A percentile compares a stretch with the other conserved stretches of the same genome.
Conservation (phyloP, 2,888 invertebrate species). For the Ditylenchus weischeri region DNA sequence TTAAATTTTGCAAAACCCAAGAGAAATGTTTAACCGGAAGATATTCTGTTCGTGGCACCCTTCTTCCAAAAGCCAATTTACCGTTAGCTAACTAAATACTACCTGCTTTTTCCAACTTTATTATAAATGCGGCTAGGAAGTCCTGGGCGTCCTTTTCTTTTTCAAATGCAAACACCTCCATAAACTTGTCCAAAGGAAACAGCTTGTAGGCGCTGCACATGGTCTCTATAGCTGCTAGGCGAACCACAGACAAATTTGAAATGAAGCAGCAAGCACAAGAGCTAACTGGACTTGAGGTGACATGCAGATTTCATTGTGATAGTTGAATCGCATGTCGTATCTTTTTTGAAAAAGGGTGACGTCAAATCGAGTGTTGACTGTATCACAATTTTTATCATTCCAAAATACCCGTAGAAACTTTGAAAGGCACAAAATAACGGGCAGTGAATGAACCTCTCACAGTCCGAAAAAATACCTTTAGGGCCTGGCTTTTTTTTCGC, state of each 20-base stretch:
- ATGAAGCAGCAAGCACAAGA: conserved; percentile 75
- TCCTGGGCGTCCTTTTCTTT: conserved; percentile 30
- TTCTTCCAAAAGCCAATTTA: too few species aligned
- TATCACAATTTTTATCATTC: too few species aligned
- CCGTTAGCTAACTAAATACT: conserved; percentile 4
- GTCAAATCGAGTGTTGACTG: too few species aligned
- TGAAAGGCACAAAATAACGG: too few species aligned
- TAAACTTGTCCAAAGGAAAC: conserved; percentile 33
- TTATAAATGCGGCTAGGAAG: conserved; percentile 26
- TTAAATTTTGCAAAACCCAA: conserved; percentile 18
- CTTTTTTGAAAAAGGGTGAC: too few species aligned
- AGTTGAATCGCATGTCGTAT: too few species aligned
- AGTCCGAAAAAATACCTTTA: too few species aligned
- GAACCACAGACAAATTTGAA: conserved; percentile 64
- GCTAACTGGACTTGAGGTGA: conserved; percentile 77
- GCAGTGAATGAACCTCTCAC: too few species aligned
- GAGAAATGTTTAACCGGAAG: background rate
- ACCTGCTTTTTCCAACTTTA: conserved; percentile 21
- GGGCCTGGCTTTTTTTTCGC: too few species aligned
- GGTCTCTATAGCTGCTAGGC: conserved; percentile 21
- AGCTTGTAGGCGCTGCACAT: conserved; percentile 19
- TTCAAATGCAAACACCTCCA: conserved; percentile 38
- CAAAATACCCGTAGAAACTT: too few species aligned
- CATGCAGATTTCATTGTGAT: conserved; percentile 71
- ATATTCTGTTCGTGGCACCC: too few species aligned